phyloP scores from a whole-genome alignment of 2,797 vertebrate genomes.

The Erithacus rubecula region DNA sequence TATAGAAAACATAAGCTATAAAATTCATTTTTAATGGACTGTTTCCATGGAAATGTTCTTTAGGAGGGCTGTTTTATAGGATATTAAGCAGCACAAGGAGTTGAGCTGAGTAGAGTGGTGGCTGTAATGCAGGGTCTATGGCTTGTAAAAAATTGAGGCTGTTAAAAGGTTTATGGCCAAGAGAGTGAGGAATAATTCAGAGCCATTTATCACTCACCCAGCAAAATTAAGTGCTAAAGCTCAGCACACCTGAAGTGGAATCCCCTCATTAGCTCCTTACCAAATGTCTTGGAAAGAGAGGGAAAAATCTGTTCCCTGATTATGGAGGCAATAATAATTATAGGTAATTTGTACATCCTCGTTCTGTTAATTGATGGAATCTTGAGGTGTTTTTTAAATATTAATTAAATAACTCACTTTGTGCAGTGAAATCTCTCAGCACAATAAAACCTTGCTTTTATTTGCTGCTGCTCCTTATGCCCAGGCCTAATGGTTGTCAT shows the following conservation, averaged over 20 bases:
- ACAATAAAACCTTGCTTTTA: background rate
- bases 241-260: background rate
- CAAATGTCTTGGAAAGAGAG: background rate
- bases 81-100: conserved; percentile 33
- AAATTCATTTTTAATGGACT: conserved; percentile 68
- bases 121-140: conserved; percentile 7
- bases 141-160: conserved; percentile 43
- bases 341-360: conserved; percentile 10
- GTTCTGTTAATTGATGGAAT: conserved; percentile 6
- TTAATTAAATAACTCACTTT: conserved; percentile 1
- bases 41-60: conserved; percentile 71
- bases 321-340: conserved; percentile 46
- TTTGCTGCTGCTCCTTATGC: background rate
- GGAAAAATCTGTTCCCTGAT: conserved; percentile 31
- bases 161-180: conserved; percentile 9
- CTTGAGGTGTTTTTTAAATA: conserved; percentile 14
- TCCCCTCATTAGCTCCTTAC: conserved; percentile 23
- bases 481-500: background rate
- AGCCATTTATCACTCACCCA: background rate
- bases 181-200: conserved; percentile 13
- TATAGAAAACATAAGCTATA: conserved; percentile 59
- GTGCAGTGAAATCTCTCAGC: background rate
- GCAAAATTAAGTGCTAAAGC: conserved; percentile 21
- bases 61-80: conserved; percentile 20
- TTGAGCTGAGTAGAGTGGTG: background rate